Percentiles rank a stretch among this genome's conserved stretches.
Evolutionary conservation across 2,113 vertebrate species (phyloP).

Genomic region (Cygnus atratus): DNA sequence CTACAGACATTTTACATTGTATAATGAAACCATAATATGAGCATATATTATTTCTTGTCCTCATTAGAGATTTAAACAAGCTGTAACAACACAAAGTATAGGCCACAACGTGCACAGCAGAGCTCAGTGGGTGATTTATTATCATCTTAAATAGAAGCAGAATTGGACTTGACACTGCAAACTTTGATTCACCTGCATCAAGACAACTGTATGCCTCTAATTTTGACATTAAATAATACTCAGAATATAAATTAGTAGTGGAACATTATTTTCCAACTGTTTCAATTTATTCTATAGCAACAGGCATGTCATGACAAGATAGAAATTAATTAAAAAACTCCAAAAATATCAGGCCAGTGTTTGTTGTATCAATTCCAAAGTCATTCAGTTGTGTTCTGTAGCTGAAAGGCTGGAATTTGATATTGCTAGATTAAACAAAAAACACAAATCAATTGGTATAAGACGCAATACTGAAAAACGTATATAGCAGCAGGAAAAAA

Average conservation of each 20-base stretch:
- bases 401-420: not conserved
- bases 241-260: slow-evolving; percentile 16
- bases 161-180: slow-evolving; percentile 24
- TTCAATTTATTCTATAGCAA: slow-evolving; percentile 7
- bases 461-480: slow-evolving; percentile 26
- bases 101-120: not conserved
- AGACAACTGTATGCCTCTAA: not conserved
- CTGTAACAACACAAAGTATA: not conserved
- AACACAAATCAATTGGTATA: not conserved
- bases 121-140: slow-evolving; percentile 40
- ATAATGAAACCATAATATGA: slow-evolving; percentile 40
- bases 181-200: slow-evolving; percentile 47
- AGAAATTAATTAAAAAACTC: not conserved
- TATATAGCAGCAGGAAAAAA: slow-evolving; percentile 31
- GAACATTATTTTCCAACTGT: slow-evolving; percentile 27
- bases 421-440: not conserved
- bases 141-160: slow-evolving; percentile 8
- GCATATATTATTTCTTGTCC: slow-evolving; percentile 11
- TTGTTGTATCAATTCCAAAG: not conserved
- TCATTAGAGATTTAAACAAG: slow-evolving; percentile 55
- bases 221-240: not conserved
- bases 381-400: not conserved
- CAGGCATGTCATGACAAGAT: not conserved
- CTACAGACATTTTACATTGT: not conserved
- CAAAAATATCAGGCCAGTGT: not conserved